Evolutionary conservation across 2,797 vertebrate species (phyloP), one percentile per base, ranked within the genome.

Genomic region (Acrossocheilus wenchowensis): DNA sequence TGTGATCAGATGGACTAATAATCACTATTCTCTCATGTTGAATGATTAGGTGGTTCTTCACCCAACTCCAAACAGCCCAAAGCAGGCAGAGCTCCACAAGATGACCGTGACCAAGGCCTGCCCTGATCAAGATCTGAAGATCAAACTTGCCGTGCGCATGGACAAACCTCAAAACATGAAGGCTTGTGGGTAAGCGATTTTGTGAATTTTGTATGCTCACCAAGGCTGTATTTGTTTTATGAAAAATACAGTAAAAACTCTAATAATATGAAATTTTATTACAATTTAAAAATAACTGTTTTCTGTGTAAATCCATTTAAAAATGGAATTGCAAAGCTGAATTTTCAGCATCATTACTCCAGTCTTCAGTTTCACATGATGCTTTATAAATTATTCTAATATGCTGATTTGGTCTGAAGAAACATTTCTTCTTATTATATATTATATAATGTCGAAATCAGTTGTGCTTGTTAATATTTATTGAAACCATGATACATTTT

Each of bases 151-250:
- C 0, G 96, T 99, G 88, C 95, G 98, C 88, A 99, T 99, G 98
- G 98, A 99, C 95, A 99, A 99, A 91, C 98, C 98, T 81, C 98
- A 99, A 93, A 99, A 99, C 93, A 99, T 99, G 98, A 99, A 99
- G 89, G 98, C 99, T 94, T 99, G 97, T 94, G 98, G 98, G 98
- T 99, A 96, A 97, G 95, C 52, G 26, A 8, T 57, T 54, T 69
- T 72, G 4, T 36, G 17, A 39, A 39, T 39, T 39, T 74, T 3
- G 30, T 30, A 50, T 48, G n/a, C 6, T 74, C 7, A 30, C 43
- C n/a, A 73, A 45, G 6, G n/a, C n/a, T 73, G 3, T 12, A 48
- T 48, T 2, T 48, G 45, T 48, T 17, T 73, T n/a, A 48, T 45
- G 0, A 45, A 69, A 71, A 26, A 73, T 73, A 73, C 15, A 73